Percentiles rank a stretch among this genome's conserved stretches.
These are phyloP conservation scores for Scophthalmus maximus DNA, from an alignment of 2,113 vertebrate species.

Conservation along the genomic window DNA sequence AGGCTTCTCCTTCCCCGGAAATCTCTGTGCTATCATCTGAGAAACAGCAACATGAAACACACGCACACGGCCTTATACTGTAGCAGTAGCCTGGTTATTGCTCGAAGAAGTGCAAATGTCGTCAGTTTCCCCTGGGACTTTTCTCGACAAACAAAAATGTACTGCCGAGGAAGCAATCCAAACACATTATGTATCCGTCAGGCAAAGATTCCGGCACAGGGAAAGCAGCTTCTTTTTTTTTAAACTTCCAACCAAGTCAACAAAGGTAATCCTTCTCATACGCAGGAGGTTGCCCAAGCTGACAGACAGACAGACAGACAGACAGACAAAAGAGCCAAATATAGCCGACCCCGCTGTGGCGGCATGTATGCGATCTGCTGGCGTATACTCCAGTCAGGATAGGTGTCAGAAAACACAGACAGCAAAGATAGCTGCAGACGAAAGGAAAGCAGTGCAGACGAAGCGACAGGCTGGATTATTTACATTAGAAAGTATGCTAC, in stretches of 20 bases:
- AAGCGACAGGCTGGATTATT: constrained; percentile 19
- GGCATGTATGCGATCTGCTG: constrained; percentile 21
- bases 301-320: constrained; percentile 52
- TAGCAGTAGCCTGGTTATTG: constrained; percentile 15
- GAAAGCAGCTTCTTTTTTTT: no score
- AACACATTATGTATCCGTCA: constrained; percentile 66
- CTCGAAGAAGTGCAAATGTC: constrained; percentile 13
- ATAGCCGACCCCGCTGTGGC: constrained; percentile 45
- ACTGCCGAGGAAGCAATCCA: constrained; percentile 24
- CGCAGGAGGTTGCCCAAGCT: constrained; percentile 50
- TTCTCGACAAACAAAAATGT: constrained; percentile 28
- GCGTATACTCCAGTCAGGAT: constrained; percentile 23
- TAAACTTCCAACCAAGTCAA: constrained; percentile 67
- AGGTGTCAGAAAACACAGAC: constrained; percentile 39
- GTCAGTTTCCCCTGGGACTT: constrained; percentile 1
- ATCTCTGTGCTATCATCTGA: constrained; percentile 16
- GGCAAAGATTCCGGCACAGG: constrained; percentile 56
- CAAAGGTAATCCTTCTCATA: constrained; percentile 67
- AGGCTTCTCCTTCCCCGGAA: constrained; percentile 6
- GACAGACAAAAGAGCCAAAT: constrained; percentile 51
- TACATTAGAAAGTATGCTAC: constrained; percentile 6
- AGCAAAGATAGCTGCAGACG: constrained; percentile 31
- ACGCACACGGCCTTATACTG: neutral
- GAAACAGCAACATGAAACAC: neutral
- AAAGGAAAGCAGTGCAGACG: constrained; percentile 36